Evolutionary conservation across 2,113 vertebrate species (phyloP).

Genomic region (Atrichornis clamosus): DNA sequence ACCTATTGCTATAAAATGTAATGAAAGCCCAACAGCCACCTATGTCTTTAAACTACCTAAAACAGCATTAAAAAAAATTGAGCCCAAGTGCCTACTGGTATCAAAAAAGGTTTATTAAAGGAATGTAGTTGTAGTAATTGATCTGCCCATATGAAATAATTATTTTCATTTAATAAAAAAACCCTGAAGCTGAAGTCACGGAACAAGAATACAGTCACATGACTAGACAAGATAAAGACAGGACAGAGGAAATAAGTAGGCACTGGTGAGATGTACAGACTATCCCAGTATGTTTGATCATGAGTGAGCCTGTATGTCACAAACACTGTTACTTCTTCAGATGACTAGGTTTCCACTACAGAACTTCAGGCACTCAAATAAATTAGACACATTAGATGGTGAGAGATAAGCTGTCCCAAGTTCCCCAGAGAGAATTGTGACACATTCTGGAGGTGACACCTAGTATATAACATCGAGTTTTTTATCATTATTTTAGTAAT

Average conservation of each 20-base stretch:
- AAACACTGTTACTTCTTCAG: neutral
- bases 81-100: neutral
- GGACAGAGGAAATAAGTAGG: neutral
- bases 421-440: neutral
- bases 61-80: neutral
- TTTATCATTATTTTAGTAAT: conserved; percentile 5
- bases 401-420: neutral
- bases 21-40: neutral
- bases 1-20: neutral
- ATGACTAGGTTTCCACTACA: neutral
- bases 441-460: neutral
- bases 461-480: neutral
- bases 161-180: neutral
- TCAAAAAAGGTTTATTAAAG: neutral
- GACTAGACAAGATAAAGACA: neutral
- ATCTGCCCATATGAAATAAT: neutral
- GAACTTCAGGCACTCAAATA: neutral
- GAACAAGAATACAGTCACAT: neutral
- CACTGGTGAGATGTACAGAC: neutral
- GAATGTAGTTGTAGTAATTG: neutral
- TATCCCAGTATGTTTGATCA: neutral
- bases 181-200: accelerated
- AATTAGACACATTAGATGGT: neutral
- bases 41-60: neutral
- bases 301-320: neutral